Conservation (phyloP, 2,888 invertebrate genomes). For the Dorcus parallelipipedus region DNA sequence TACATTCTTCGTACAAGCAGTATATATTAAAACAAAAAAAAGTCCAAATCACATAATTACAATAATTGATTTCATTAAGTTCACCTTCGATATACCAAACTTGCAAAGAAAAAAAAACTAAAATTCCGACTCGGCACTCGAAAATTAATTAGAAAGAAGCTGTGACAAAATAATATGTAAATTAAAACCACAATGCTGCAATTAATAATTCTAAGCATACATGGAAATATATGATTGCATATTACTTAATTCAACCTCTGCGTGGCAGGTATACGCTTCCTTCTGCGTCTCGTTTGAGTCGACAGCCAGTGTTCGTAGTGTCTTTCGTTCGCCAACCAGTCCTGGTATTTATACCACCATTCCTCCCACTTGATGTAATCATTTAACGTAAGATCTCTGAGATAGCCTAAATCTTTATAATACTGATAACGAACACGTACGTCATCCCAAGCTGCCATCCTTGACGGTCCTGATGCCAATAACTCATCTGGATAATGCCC, state of each 20-base stretch:
- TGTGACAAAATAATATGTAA: no score
- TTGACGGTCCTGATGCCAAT: conserved; percentile 67
- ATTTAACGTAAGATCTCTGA: conserved; percentile 72
- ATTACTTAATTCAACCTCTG: conserved; percentile 42
- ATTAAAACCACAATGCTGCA: no score
- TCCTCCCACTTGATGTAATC: conserved; percentile 93
- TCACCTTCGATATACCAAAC: no score
- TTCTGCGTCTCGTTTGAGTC: conserved; percentile 44
- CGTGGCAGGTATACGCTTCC: conserved; percentile 43
- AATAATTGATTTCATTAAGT: no score
- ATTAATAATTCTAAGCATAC: no score
- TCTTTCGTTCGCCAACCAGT: conserved; percentile 82
- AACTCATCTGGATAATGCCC: conserved; percentile 80
- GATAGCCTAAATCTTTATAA: conserved; percentile 83
- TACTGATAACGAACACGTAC: conserved; percentile 84
- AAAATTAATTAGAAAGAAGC: no score
- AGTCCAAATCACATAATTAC: no score
- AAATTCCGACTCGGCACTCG: no score
- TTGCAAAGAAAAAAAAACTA: no score
- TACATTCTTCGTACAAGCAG: no score
- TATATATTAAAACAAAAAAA: no score
- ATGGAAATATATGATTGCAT: no score
- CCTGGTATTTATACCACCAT: conserved; percentile 93
- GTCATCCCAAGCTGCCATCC: conserved; percentile 83
- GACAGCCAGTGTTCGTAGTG: conserved; percentile 71